Conservation (phyloP, 2,888 invertebrate species). For the Dynastes grantii region DNA sequence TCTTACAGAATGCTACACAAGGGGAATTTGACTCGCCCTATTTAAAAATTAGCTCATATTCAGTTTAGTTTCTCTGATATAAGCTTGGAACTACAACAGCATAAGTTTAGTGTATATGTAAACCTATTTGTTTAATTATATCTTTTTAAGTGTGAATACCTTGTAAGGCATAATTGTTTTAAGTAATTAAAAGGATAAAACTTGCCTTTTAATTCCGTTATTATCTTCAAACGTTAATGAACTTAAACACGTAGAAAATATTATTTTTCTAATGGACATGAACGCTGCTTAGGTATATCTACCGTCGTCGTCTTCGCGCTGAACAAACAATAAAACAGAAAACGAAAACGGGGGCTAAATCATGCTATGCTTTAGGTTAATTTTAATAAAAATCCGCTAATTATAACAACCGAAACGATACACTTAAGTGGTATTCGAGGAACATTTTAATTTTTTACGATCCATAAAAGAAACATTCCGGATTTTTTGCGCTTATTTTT, state of each 20-base stretch:
- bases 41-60: too few species aligned
- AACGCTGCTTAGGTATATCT: neutral
- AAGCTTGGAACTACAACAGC: too few species aligned
- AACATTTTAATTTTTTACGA: constrained; percentile 62
- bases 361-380: constrained; percentile 38
- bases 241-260: constrained; percentile 25
- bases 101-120: too few species aligned
- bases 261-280: constrained; percentile 15
- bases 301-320: neutral
- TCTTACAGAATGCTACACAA: too few species aligned
- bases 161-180: neutral
- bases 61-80: too few species aligned
- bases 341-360: constrained; percentile 33
- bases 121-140: too few species aligned
- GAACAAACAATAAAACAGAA: constrained; percentile 46
- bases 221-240: constrained; percentile 6
- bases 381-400: constrained; percentile 56
- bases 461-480: constrained; percentile 61
- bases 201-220: constrained; percentile 30
- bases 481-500: constrained; percentile 56
- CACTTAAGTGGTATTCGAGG: constrained; percentile 58
- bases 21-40: too few species aligned
- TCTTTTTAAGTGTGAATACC: neutral
- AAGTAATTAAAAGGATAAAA: constrained; percentile 38
- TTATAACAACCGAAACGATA: constrained; percentile 60